A percentile compares a stretch with the other conserved stretches of the same genome.
Conservation (phyloP, 2,113 vertebrate genomes). For the Hoplias malabaricus region DNA sequence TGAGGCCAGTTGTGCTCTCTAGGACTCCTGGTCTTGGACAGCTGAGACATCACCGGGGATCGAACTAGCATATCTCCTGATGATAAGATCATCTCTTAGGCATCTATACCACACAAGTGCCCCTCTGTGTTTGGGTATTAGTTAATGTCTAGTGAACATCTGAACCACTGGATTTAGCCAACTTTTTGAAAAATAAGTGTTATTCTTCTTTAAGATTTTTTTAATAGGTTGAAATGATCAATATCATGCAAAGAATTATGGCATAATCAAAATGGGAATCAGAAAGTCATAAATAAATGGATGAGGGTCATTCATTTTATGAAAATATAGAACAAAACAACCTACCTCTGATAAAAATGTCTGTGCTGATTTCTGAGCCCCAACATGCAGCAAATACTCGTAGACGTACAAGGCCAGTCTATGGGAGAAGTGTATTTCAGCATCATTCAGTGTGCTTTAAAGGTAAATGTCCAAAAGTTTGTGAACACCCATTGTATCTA, state of each 20-base stretch:
- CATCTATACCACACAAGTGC: too few species aligned
- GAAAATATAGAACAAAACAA: background rate
- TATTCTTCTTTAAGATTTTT: background rate
- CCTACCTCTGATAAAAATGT: slow-evolving; percentile 98
- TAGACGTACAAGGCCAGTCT: slow-evolving; percentile 99
- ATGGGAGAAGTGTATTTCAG: slow-evolving; percentile 35
- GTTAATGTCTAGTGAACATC: too few species aligned
- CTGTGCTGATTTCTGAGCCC: slow-evolving; percentile 98
- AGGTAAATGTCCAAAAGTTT: too few species aligned
- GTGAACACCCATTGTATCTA: too few species aligned
- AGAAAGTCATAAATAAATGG: slow-evolving; percentile 56
- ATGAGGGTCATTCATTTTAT: background rate
- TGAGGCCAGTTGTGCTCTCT: too few species aligned
- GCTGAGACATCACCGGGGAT: too few species aligned
- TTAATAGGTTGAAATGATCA: background rate
- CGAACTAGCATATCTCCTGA: too few species aligned
- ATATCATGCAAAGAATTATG: background rate
- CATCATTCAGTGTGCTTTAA: too few species aligned
- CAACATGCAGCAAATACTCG: slow-evolving; percentile 98
- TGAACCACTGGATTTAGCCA: background rate
- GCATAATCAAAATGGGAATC: slow-evolving; percentile 77
- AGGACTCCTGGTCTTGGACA: too few species aligned
- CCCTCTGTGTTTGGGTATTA: background rate
- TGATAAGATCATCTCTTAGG: too few species aligned
- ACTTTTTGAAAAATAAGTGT: background rate